phyloP scores from a whole-genome alignment of 2,797 vertebrate genomes.

The Spinus pinus region DNA sequence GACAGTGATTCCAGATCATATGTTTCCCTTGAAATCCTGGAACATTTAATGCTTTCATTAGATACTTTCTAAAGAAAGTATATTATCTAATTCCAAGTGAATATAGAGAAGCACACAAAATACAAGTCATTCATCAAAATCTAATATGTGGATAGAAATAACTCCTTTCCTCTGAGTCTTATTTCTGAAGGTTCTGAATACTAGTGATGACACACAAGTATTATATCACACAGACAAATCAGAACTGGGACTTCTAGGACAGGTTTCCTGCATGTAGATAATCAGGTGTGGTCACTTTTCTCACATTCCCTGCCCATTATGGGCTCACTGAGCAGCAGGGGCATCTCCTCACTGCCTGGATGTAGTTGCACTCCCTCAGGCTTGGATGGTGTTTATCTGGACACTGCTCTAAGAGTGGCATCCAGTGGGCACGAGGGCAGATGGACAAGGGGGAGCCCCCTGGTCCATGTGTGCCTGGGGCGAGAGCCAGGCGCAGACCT shows the following conservation, averaged over 20 bases:
- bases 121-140: background rate
- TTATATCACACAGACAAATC: background rate
- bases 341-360: fast-evolving
- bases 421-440: no score
- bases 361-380: background rate
- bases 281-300: background rate
- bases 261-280: background rate
- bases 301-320: background rate
- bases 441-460: fast-evolving
- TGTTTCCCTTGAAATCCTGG: background rate
- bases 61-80: background rate
- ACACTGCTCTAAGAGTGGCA: background rate
- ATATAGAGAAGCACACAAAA: background rate
- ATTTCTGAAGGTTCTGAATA: background rate
- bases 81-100: background rate
- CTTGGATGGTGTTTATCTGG: background rate
- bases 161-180: background rate
- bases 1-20: background rate
- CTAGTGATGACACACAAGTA: background rate
- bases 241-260: background rate
- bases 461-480: fast-evolving
- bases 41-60: background rate
- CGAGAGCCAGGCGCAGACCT: fast-evolving
- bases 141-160: background rate
- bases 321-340: background rate